phyloP scores from a whole-genome alignment of 1,140 invertebrate species.

The Cotesia glomerata region DNA sequence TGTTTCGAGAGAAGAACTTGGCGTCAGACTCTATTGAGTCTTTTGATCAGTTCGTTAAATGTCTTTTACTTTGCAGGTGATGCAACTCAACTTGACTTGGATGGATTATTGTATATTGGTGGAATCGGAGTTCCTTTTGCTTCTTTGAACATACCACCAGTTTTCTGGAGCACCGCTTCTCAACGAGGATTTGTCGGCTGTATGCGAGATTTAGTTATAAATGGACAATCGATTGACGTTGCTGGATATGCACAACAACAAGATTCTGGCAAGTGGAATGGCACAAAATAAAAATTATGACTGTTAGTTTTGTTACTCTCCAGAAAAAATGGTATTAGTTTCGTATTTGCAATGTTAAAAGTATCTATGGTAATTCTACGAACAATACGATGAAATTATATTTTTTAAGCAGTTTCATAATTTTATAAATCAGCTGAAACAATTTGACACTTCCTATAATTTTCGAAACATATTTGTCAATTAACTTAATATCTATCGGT shows the following conservation, averaged over 20 bases:
- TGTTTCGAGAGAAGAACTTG: no score
- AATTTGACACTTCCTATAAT: no score
- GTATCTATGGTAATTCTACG: no score
- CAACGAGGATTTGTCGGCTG: constrained; percentile 94
- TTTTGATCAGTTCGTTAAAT: neutral
- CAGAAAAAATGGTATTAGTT: neutral
- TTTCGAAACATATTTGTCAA: no score
- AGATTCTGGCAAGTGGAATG: constrained; percentile 74
- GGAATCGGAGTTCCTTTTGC: constrained; percentile 80
- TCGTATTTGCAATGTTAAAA: no score
- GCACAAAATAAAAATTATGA: neutral
- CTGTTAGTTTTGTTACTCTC: neutral
- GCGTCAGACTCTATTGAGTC: no score
- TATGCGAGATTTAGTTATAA: constrained; percentile 89
- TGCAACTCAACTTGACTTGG: constrained; percentile 85
- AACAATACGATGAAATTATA: no score
- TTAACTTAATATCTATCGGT: no score
- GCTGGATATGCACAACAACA: constrained; percentile 87
- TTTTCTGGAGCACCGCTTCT: constrained; percentile 89
- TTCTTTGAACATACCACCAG: constrained; percentile 77
- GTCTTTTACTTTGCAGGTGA: constrained; percentile 67
- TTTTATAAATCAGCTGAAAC: no score
- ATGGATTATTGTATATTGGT: constrained; percentile 89
- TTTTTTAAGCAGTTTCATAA: no score
- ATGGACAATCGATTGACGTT: constrained; percentile 91